A percentile compares a stretch with the other conserved stretches of the same genome.
Conservation (phyloP, 2,113 vertebrate species). For the Ramphastos sulfuratus region DNA sequence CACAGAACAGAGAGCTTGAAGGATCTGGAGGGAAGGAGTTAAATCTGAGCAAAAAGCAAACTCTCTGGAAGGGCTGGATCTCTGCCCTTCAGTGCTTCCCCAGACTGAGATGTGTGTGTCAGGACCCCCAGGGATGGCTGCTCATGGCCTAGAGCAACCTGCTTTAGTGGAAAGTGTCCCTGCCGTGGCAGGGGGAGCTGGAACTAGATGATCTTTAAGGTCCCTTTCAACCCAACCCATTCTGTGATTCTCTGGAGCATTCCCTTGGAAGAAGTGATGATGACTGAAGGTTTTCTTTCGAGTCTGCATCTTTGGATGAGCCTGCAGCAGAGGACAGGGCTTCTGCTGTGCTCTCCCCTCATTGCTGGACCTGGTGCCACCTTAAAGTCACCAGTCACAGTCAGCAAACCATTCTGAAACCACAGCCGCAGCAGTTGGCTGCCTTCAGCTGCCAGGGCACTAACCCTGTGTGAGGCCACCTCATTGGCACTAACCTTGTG, state of each 20-base stretch:
- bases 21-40: background rate
- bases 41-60: background rate
- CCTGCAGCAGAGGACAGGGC: rapidly evolving
- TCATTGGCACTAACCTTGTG: too few relatives aligned
- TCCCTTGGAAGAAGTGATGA: rapidly evolving
- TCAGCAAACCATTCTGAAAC: background rate
- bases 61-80: background rate
- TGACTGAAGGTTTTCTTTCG: background rate
- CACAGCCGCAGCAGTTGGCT: background rate
- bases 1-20: background rate
- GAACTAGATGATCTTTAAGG: too few relatives aligned
- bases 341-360: rapidly evolving
- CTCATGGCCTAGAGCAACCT: background rate
- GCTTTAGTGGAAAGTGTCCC: too few relatives aligned
- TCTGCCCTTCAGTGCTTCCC: background rate
- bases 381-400: background rate
- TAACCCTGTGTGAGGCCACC: too few relatives aligned
- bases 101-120: rapidly evolving
- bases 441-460: background rate
- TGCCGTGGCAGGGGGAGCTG: too few relatives aligned
- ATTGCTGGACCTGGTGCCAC: background rate
- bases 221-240: too few relatives aligned
- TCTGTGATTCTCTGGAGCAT: background rate
- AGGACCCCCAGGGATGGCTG: background rate
- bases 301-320: background rate